Conservation (phyloP, 37 sponge, comb jelly and placozoan species). For the Beroe ovata region DNA sequence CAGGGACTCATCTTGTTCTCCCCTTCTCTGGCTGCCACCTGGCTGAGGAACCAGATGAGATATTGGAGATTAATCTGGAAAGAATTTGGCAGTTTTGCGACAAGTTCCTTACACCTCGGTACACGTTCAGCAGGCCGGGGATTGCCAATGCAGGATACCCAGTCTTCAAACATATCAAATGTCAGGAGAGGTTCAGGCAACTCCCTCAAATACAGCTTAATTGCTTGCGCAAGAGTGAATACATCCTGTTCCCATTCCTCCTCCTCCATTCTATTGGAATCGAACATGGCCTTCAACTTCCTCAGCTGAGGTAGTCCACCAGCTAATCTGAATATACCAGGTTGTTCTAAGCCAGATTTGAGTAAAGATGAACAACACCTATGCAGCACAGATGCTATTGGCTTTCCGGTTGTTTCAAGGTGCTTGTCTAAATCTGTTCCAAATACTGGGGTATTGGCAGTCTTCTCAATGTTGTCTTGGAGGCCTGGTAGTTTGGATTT, state of each 20-base stretch:
- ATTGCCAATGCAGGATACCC: conserved; percentile 21
- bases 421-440: conserved; percentile 53
- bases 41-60: conserved; percentile 57
- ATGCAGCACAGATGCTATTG: conserved; percentile 44
- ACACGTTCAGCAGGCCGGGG: neutral
- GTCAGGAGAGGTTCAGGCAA: conserved; percentile 60
- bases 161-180: conserved; percentile 39
- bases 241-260: conserved; percentile 65
- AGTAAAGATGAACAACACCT: conserved; percentile 42
- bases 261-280: conserved; percentile 57
- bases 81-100: conserved; percentile 13
- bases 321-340: conserved; percentile 51
- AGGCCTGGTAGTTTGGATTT: conserved; percentile 27
- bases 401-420: conserved; percentile 36
- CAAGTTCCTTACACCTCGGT: conserved; percentile 13
- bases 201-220: conserved; percentile 54
- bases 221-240: conserved; percentile 35
- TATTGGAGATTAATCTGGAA: conserved; percentile 46
- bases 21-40: conserved; percentile 28
- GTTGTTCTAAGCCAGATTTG: conserved; percentile 42
- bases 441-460: conserved; percentile 49
- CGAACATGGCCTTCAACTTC: conserved; percentile 59
- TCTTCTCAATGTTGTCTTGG: conserved; percentile 57
- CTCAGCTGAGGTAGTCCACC: conserved; percentile 61
- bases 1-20: conserved; percentile 57